These are phyloP conservation scores for Hemibagrus wyckioides DNA, from an alignment of 2,113 vertebrate species.

Conservation along the genomic window DNA sequence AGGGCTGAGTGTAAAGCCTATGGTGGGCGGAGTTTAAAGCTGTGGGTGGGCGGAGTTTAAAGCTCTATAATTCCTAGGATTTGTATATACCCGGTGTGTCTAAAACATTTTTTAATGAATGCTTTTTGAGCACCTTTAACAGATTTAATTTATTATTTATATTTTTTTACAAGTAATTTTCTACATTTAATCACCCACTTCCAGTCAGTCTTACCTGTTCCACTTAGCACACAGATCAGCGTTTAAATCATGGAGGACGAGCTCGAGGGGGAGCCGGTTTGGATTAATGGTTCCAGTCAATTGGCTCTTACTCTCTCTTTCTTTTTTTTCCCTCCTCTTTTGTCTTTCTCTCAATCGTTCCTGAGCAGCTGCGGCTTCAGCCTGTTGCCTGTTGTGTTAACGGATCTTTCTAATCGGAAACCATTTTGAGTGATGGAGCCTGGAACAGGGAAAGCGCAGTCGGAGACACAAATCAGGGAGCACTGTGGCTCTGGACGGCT, in stretches of 20 bases:
- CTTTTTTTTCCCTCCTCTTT: not conserved
- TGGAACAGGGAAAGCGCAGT: not conserved
- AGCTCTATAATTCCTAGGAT: too few species aligned
- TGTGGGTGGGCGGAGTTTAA: too few species aligned
- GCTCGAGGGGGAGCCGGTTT: not conserved
- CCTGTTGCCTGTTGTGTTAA: not conserved
- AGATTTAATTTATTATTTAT: too few species aligned
- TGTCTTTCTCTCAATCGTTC: not conserved
- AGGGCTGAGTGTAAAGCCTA: too few species aligned
- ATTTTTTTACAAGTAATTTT: too few species aligned
- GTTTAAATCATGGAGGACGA: not conserved
- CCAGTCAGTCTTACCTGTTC: not conserved
- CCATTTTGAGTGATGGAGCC: not conserved
- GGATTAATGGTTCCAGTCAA: constrained; percentile 27
- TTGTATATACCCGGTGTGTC: too few species aligned
- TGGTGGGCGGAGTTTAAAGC: too few species aligned
- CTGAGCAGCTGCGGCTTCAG: constrained; percentile 6
- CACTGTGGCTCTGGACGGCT: constrained; percentile 12
- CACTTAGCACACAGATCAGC: not conserved
- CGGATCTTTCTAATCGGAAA: constrained; percentile 38
- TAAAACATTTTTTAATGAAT: too few species aligned
- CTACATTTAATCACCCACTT: too few species aligned
- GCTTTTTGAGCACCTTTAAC: too few species aligned
- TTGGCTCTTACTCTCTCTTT: constrained; percentile 32
- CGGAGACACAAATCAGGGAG: constrained; percentile 23